Evolutionary conservation across 1,140 invertebrate genomes (phyloP).

Genomic region (Prorops nasuta): DNA sequence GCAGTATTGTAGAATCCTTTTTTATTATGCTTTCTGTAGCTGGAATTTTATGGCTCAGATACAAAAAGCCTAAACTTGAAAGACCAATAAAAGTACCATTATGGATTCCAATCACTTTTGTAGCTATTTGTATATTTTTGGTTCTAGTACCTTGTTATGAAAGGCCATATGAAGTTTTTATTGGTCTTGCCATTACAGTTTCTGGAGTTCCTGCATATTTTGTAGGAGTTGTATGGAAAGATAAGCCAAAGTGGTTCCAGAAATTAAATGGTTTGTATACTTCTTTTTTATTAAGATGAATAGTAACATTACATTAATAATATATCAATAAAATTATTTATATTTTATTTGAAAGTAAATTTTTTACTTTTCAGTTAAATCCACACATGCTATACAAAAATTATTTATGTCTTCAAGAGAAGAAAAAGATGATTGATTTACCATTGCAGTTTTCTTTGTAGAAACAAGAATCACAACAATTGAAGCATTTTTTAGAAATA

Average conservation of each 20-base stretch:
- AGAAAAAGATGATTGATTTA: conserved; percentile 14
- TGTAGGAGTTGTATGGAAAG: conserved; percentile 82
- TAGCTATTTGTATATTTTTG: conserved; percentile 80
- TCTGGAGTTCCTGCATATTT: conserved; percentile 91
- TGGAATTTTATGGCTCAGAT: conserved; percentile 83
- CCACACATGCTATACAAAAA: conserved; percentile 21
- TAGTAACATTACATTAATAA: too few species aligned
- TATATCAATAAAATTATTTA: too few species aligned
- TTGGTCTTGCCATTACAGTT: conserved; percentile 79
- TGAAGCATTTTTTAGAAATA: too few species aligned
- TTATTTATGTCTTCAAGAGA: conserved; percentile 28
- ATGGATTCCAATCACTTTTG: conserved; percentile 79
- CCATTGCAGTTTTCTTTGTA: too few species aligned
- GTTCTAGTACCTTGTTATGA: conserved; percentile 79
- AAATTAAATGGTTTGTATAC: conserved; percentile 17
- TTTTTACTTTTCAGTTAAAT: conserved; percentile 20
- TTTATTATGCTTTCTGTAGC: conserved; percentile 87
- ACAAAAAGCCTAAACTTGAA: conserved; percentile 68
- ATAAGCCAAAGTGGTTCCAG: conserved; percentile 64
- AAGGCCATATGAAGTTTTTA: conserved; percentile 76
- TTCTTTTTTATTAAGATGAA: too few species aligned
- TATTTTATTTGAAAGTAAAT: background rate
- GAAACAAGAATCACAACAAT: too few species aligned
- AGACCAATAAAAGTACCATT: conserved; percentile 71
- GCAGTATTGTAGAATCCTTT: conserved; percentile 90